Conservation (phyloP, 2,113 vertebrate species). For the Trogon melanurus region DNA sequence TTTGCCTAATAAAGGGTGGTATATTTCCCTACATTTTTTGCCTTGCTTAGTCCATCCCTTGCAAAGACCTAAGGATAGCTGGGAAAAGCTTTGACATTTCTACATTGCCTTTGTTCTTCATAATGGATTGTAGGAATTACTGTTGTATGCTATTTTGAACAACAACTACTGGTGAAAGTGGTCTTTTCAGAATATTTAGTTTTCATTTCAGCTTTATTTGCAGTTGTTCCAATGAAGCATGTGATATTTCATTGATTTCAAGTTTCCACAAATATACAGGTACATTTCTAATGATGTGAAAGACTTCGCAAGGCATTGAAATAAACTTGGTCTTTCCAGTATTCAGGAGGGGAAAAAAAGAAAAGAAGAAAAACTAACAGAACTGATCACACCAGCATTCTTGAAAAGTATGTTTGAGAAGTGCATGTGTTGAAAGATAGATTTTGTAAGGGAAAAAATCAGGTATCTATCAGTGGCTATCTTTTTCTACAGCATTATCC, state of each 20-base stretch:
- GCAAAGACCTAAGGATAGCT: background rate
- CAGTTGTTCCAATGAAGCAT: background rate
- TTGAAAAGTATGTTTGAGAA: constrained; percentile 2
- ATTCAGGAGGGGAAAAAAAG: background rate
- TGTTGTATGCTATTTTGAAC: background rate
- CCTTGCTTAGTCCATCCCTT: background rate
- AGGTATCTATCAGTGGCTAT: background rate
- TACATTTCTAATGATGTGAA: background rate
- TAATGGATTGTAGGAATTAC: background rate
- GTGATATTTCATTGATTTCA: background rate
- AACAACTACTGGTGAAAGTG: background rate
- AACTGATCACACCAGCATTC: background rate
- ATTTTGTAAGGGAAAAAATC: background rate
- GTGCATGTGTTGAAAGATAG: background rate
- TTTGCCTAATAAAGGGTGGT: background rate
- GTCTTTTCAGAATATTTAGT: background rate
- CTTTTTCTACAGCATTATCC: background rate
- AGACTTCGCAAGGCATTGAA: constrained; percentile 15
- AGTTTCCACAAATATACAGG: background rate
- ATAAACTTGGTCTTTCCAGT: background rate
- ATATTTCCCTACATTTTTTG: background rate
- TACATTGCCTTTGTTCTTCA: background rate
- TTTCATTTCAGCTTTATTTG: constrained; percentile 19
- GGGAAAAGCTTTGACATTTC: background rate
- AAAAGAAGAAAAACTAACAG: background rate